Percentiles rank a stretch among this genome's conserved stretches.
phyloP scores from a whole-genome alignment of 92 coral and sea anemone genomes.

The Meandrina meandrites region DNA sequence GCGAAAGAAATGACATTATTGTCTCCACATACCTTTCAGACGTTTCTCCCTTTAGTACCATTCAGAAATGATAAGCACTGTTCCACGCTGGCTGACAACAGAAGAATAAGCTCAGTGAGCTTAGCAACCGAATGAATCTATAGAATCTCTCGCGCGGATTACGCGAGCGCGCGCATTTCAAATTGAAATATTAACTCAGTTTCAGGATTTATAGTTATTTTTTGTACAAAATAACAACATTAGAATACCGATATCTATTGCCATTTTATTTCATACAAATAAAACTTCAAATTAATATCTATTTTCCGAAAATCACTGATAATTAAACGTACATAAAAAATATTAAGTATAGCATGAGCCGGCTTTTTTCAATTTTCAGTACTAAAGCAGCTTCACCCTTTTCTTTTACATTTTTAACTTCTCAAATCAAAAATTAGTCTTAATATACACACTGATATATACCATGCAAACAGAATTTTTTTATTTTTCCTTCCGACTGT shows the following conservation, averaged over 20 bases:
- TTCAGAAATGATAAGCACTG: background rate
- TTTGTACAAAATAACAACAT: background rate
- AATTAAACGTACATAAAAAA: background rate
- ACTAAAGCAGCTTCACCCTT: background rate
- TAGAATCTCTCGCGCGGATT: background rate
- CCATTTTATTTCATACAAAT: background rate
- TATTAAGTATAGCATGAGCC: too few species aligned
- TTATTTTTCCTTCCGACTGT: background rate
- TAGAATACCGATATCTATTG: background rate
- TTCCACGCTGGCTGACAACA: background rate
- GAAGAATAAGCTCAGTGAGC: background rate
- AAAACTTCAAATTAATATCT: background rate
- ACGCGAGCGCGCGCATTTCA: conserved; percentile 7
- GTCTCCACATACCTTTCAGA: conserved; percentile 4
- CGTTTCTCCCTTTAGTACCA: background rate
- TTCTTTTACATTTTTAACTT: too few species aligned
- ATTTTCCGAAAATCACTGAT: background rate
- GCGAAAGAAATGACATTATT: background rate
- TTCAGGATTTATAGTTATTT: background rate
- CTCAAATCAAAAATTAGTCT: background rate
- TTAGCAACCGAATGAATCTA: conserved; percentile 8
- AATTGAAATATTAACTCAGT: too few species aligned
- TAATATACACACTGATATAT: background rate
- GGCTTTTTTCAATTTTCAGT: too few species aligned
- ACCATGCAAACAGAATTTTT: background rate